A percentile compares a stretch with the other conserved stretches of the same genome.
These are phyloP conservation scores for Aphaenogaster rudis DNA, from an alignment of 1,140 invertebrate species.

Conservation along the genomic window DNA sequence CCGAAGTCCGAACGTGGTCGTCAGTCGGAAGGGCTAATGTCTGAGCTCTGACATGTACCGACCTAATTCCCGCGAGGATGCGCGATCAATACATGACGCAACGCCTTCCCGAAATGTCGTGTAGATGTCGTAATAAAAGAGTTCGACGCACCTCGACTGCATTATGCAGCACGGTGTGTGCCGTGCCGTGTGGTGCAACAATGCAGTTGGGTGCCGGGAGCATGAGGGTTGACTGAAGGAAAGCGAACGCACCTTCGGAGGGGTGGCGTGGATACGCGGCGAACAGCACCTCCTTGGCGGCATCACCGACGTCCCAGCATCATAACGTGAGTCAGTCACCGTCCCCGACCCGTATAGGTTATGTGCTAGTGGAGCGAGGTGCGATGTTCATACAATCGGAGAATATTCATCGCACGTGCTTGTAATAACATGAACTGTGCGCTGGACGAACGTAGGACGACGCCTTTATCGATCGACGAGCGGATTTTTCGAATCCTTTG, in stretches of 20 bases:
- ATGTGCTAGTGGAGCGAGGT: background rate
- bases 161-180: background rate
- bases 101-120: background rate
- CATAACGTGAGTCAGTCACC: slow-evolving; percentile 50
- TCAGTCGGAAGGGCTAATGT: too few relatives aligned
- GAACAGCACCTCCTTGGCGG: background rate
- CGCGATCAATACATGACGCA: slow-evolving; percentile 19
- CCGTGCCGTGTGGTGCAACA: background rate
- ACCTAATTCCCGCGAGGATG: background rate
- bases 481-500: background rate
- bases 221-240: background rate
- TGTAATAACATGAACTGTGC: background rate
- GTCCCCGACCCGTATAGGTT: slow-evolving; percentile 58
- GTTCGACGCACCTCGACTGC: background rate
- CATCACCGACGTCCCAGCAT: background rate
- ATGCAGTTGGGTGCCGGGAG: background rate
- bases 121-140: slow-evolving; percentile 59
- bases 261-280: background rate
- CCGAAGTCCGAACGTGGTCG: too few relatives aligned
- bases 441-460: background rate
- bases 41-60: background rate
- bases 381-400: too few relatives aligned
- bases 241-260: background rate
- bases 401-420: background rate
- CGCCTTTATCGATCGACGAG: background rate